phyloP scores from a whole-genome alignment of 2,888 invertebrate species.

The Hydrotaea diabolus region DNA sequence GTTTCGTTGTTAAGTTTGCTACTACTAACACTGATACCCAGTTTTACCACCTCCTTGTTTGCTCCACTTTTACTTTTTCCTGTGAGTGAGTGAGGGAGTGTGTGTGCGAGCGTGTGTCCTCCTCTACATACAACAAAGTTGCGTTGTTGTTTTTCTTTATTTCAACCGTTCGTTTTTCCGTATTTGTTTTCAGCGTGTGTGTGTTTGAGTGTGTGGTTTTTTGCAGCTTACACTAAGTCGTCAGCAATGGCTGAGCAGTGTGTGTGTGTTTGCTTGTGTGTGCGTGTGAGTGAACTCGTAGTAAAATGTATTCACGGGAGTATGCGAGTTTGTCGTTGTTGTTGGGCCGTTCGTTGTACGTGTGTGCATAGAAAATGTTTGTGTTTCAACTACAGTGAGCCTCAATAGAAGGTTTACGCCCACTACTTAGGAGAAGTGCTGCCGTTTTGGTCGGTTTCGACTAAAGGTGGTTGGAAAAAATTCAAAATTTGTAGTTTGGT shows the following conservation, averaged over 20 bases:
- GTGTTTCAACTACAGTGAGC: slow-evolving; percentile 10
- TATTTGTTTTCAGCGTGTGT: not conserved
- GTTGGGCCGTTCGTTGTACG: not conserved
- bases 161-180: not conserved
- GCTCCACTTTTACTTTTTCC: slow-evolving; percentile 54
- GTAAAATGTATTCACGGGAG: not conserved
- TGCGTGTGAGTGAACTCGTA: not conserved
- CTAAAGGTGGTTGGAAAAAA: too few relatives aligned
- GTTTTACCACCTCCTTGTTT: slow-evolving; percentile 61
- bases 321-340: not conserved
- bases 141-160: slow-evolving; percentile 30
- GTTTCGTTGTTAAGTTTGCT: slow-evolving; percentile 52
- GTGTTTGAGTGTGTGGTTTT: not conserved
- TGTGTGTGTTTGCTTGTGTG: not conserved
- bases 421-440: too few relatives aligned
- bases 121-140: not conserved
- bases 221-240: not conserved
- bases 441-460: too few relatives aligned
- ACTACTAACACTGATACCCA: slow-evolving; percentile 65
- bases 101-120: too few relatives aligned
- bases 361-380: not conserved
- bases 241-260: not conserved
- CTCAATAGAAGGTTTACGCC: too few relatives aligned
- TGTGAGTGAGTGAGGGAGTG: too few relatives aligned
- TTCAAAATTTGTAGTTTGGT: too few relatives aligned